Conservation (phyloP, 2,888 invertebrate species). For the Deilephila elpenor region DNA sequence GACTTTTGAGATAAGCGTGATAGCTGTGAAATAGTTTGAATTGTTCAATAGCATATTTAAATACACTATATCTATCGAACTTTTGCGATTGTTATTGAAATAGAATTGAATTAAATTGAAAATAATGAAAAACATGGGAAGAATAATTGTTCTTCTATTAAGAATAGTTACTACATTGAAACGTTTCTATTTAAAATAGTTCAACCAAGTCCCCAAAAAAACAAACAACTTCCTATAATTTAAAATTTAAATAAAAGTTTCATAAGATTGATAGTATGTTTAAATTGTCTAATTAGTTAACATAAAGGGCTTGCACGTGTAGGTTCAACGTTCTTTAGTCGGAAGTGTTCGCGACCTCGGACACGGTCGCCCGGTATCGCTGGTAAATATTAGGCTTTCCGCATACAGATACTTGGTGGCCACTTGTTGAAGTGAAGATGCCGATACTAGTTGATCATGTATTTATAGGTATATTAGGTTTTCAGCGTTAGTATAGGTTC, state of each 20-base stretch:
- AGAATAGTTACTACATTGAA: too few relatives aligned
- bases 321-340: constrained; percentile 41
- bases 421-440: constrained; percentile 12
- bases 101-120: too few relatives aligned
- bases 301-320: constrained; percentile 45
- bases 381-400: constrained; percentile 42
- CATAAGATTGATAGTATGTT: constrained; percentile 19
- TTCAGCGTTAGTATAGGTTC: neutral
- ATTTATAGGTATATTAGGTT: neutral
- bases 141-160: too few relatives aligned
- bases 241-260: constrained; percentile 7
- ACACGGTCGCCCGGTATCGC: constrained; percentile 56
- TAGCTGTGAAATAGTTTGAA: too few relatives aligned
- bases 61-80: too few relatives aligned
- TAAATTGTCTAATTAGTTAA: constrained; percentile 31
- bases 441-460: neutral
- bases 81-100: too few relatives aligned
- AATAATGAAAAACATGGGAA: too few relatives aligned
- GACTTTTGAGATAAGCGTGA: too few relatives aligned
- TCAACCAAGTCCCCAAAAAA: neutral
- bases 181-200: too few relatives aligned
- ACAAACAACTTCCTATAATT: constrained; percentile 11
- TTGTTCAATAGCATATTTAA: too few relatives aligned
- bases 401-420: constrained; percentile 36
- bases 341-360: constrained; percentile 59